A percentile compares a stretch with the other conserved stretches of the same genome.
Evolutionary conservation across 2,797 vertebrate species (phyloP).

Genomic region (Oophaga sylvatica): DNA sequence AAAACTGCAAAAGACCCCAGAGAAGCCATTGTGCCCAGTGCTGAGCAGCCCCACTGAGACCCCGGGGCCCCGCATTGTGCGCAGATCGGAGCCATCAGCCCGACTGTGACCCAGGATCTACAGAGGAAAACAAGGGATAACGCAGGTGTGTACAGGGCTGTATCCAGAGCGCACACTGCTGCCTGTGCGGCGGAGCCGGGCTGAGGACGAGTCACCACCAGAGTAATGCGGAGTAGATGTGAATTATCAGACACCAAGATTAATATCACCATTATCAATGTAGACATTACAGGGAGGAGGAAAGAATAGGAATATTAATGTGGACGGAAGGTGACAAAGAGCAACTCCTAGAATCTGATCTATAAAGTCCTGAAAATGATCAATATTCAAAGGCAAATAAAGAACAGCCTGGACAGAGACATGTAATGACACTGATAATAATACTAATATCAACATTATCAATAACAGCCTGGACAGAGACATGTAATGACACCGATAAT

Average conservation of each 20-base stretch:
- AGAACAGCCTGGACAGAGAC: no score
- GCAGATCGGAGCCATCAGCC: not conserved
- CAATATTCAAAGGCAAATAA: no score
- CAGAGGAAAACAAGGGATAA: slow-evolving; percentile 5
- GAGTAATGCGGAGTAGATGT: no score
- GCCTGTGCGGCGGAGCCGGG: no score
- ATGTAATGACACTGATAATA: no score
- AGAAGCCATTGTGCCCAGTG: not conserved
- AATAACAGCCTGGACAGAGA: no score
- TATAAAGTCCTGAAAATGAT: no score
- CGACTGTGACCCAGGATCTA: not conserved
- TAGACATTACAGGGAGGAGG: not conserved
- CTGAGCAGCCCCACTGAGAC: no score
- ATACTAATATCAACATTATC: no score
- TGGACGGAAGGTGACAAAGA: not conserved
- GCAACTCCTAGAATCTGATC: not conserved
- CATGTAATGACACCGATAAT: no score
- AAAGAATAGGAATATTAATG: no score
- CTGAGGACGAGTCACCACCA: no score
- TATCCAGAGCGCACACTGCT: not conserved
- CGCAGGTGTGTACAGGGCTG: not conserved
- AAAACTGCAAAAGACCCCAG: not conserved
- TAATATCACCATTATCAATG: not conserved
- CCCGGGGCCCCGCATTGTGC: not conserved
- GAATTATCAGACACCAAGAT: not conserved